phyloP scores from a whole-genome alignment of 2,888 invertebrate species.

The Temnothorax unifasciatus region DNA sequence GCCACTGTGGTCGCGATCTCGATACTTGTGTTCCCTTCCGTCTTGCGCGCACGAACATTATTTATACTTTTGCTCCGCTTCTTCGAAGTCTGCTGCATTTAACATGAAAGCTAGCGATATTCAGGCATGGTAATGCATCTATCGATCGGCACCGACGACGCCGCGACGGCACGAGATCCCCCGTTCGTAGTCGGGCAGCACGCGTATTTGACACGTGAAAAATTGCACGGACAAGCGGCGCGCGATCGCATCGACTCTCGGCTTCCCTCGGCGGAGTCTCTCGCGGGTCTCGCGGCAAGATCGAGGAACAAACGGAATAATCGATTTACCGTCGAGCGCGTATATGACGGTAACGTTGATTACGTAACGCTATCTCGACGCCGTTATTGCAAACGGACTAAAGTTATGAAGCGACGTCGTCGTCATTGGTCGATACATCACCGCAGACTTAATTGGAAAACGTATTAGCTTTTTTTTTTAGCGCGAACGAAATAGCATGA shows the following conservation, averaged over 20 bases:
- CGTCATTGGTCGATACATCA: constrained; percentile 28
- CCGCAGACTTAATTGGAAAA: constrained; percentile 32
- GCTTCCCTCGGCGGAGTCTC: not conserved
- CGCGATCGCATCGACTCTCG: constrained; percentile 23
- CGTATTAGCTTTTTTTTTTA: constrained; percentile 19
- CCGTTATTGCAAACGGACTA: not conserved
- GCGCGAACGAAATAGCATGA: not conserved
- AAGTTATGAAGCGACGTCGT: constrained; percentile 23
- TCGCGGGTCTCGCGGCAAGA: not conserved
- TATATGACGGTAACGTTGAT: constrained; percentile 21
- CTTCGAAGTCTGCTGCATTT: constrained; percentile 40
- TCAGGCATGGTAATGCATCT: constrained; percentile 43
- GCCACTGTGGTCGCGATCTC: constrained; percentile 25
- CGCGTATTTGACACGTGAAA: constrained; percentile 52
- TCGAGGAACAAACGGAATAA: constrained; percentile 17
- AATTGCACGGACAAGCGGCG: constrained; percentile 18
- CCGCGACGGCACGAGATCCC: not conserved
- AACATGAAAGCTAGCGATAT: constrained; percentile 54
- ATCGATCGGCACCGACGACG: constrained; percentile 40
- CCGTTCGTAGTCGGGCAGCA: not conserved
- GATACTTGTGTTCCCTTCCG: constrained; percentile 9
- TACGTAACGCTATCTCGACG: constrained; percentile 29
- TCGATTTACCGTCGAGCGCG: constrained; percentile 23
- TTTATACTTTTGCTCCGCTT: constrained; percentile 47
- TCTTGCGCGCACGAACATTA: constrained; percentile 18